Conservation (phyloP, 2,797 vertebrate genomes). For the Muscicapa striata region DNA sequence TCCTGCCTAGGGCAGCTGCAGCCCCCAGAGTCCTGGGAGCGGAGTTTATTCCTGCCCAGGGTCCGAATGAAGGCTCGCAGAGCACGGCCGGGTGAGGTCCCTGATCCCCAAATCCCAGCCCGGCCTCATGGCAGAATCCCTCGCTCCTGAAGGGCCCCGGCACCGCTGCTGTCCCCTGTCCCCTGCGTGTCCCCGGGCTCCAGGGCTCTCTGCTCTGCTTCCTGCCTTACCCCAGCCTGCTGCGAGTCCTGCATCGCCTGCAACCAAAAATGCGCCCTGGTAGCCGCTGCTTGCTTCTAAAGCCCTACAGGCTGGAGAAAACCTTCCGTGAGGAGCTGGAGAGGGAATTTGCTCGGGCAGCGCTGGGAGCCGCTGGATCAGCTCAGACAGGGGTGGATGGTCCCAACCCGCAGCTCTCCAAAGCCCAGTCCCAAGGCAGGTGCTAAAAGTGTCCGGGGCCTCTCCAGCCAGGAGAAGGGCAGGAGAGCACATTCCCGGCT, state of each 20-base stretch:
- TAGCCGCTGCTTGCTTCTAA: background rate
- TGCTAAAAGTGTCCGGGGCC: background rate
- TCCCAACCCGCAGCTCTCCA: background rate
- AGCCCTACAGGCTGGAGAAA: background rate
- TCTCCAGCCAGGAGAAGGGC: background rate
- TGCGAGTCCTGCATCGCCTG: background rate
- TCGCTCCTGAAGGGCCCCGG: background rate
- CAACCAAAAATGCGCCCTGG: background rate
- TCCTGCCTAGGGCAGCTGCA: background rate
- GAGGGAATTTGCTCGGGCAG: background rate
- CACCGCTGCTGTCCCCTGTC: background rate
- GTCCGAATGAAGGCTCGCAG: accelerated
- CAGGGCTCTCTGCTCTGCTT: background rate
- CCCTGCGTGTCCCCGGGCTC: accelerated
- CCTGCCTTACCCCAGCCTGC: background rate
- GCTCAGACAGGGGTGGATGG: background rate
- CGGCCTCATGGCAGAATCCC: background rate
- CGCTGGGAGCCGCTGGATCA: background rate
- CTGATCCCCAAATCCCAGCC: accelerated
- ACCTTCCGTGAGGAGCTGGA: accelerated
- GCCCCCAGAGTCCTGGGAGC: accelerated
- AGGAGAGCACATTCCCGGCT: accelerated
- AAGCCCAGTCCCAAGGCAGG: background rate
- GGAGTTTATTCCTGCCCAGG: background rate
- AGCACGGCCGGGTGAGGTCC: background rate